Conservation (phyloP, 1,140 invertebrate species). For the Aleiodes sp. region DNA sequence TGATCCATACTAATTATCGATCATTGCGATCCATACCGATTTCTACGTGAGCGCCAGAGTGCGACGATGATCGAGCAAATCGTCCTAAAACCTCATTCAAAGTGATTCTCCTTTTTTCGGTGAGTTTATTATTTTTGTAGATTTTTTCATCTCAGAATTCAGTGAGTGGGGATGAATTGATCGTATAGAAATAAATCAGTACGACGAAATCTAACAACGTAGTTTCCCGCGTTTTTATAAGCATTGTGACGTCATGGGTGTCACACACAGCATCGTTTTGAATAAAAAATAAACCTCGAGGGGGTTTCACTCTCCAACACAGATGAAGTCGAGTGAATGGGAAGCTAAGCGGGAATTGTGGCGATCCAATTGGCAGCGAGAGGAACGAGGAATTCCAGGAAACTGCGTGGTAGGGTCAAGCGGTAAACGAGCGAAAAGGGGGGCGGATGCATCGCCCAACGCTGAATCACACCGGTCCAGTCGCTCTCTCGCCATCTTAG, state of each 20-base stretch:
- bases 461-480: conserved; percentile 13
- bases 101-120: too few species aligned
- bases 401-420: background rate
- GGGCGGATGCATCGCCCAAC: background rate
- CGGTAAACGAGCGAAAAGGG: background rate
- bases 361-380: background rate
- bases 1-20: too few species aligned
- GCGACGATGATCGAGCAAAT: too few species aligned
- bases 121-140: too few species aligned
- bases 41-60: too few species aligned
- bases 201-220: background rate
- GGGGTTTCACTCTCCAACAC: background rate
- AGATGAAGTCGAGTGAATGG: conserved; percentile 5
- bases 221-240: conserved; percentile 4
- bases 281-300: background rate
- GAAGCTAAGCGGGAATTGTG: background rate
- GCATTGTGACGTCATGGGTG: background rate
- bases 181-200: too few species aligned
- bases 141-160: too few species aligned
- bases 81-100: too few species aligned
- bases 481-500: conserved; percentile 12
- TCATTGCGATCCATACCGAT: too few species aligned
- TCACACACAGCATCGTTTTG: background rate
- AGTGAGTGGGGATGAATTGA: background rate
- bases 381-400: background rate